A percentile compares a stretch with the other conserved stretches of the same genome.
phyloP scores from a whole-genome alignment of 2,888 invertebrate genomes.

The Phaonia tiefii region DNA sequence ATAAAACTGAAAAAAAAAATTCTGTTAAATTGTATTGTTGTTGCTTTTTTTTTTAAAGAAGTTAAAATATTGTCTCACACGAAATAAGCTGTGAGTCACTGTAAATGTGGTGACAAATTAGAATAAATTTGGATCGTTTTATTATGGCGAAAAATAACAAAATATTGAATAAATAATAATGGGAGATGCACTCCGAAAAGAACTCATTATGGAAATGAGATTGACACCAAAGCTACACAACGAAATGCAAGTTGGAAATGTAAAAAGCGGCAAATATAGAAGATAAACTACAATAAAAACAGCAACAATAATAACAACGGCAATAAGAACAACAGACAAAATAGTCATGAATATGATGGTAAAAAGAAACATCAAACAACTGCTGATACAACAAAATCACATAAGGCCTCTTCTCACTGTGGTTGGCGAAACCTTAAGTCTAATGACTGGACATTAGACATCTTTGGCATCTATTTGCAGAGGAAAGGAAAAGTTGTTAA shows the following conservation, averaged over 20 bases:
- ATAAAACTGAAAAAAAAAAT: no score
- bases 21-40: no score
- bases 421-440: conserved; percentile 46
- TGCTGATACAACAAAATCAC: no score
- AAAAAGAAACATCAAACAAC: neutral
- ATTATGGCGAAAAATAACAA: conserved; percentile 45
- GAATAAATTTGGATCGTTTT: conserved; percentile 55
- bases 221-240: neutral
- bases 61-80: no score
- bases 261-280: no score
- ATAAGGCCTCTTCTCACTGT: conserved; percentile 50
- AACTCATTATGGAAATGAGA: conserved; percentile 33
- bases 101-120: conserved; percentile 58
- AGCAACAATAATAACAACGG: neutral
- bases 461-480: conserved; percentile 45
- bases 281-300: no score
- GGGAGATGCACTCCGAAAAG: conserved; percentile 43
- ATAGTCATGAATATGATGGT: neutral
- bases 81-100: no score
- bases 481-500: conserved; percentile 12
- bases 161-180: conserved; percentile 60
- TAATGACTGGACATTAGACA: conserved; percentile 49
- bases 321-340: neutral
- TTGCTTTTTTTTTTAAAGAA: no score
- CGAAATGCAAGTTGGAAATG: neutral